Percentiles rank a stretch among this genome's conserved stretches.
Conservation (phyloP, 2,888 invertebrate genomes). For the Nasonovia ribisnigri region DNA sequence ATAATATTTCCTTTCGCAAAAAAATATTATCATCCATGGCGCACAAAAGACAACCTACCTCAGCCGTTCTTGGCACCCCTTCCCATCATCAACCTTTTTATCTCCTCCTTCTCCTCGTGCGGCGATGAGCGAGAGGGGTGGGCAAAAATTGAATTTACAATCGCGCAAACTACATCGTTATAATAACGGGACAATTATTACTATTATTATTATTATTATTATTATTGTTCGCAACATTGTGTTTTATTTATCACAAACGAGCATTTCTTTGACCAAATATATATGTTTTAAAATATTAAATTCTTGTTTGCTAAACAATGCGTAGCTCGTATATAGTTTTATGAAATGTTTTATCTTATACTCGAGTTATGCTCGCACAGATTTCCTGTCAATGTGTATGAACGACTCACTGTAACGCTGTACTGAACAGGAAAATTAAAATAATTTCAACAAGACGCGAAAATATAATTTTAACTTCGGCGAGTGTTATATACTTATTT, state of each 20-base stretch:
- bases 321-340: not conserved
- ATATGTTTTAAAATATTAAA: slow-evolving; percentile 26
- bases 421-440: slow-evolving; percentile 1
- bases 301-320: not conserved
- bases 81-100: not conserved
- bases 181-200: slow-evolving; percentile 17
- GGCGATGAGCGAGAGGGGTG: not conserved
- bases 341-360: not conserved
- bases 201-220: slow-evolving; percentile 26
- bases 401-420: not conserved
- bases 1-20: not conserved
- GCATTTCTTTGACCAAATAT: not conserved
- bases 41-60: slow-evolving; percentile 46
- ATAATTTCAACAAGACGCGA: not conserved
- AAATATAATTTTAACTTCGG: not conserved
- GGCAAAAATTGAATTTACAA: slow-evolving; percentile 16
- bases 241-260: slow-evolving; percentile 10
- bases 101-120: no score
- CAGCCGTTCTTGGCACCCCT: no score
- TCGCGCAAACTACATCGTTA: slow-evolving; percentile 30
- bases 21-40: slow-evolving; percentile 31
- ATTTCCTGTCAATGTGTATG: not conserved
- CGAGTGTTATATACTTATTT: not conserved
- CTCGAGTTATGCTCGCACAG: not conserved
- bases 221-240: slow-evolving; percentile 21